phyloP scores from a whole-genome alignment of 2,113 vertebrate genomes.

The Periophthalmus modestus region DNA sequence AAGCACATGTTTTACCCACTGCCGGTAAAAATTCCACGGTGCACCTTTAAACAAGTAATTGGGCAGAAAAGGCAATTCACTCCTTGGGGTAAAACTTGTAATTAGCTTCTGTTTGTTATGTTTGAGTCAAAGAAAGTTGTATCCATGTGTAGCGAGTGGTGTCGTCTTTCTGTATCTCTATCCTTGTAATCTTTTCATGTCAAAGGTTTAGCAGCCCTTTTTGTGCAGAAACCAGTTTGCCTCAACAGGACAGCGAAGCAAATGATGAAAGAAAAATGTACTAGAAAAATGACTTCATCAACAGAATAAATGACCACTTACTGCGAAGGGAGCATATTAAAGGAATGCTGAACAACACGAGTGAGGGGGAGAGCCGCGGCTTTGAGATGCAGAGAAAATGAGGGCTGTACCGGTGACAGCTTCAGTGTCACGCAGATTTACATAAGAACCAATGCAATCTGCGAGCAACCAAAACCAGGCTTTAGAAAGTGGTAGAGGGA shows the following conservation, averaged over 20 bases:
- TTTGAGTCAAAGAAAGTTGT: neutral
- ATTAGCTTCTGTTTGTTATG: neutral
- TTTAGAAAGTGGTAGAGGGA: conserved; percentile 30
- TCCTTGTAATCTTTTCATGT: neutral
- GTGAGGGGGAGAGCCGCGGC: conserved; percentile 18
- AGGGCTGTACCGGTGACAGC: conserved; percentile 45
- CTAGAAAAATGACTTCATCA: neutral
- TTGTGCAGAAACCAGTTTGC: neutral
- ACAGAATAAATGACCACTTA: conserved; percentile 18
- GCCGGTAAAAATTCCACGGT: no score
- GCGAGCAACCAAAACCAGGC: conserved; percentile 49
- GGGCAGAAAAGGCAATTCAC: neutral
- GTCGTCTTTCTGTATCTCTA: neutral
- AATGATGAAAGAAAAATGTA: conserved; percentile 13
- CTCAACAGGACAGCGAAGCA: neutral
- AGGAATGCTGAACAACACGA: conserved; percentile 9
- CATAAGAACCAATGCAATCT: conserved; percentile 60
- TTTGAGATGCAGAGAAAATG: conserved; percentile 46
- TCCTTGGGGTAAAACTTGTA: neutral
- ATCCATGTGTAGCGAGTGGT: neutral
- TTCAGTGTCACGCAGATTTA: conserved; percentile 60
- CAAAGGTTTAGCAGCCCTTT: neutral
- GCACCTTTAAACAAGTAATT: no score
- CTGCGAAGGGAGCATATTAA: conserved; percentile 5
- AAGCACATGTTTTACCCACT: no score